Conservation (phyloP, 2,113 vertebrate genomes). For the Elephantulus edwardii region DNA sequence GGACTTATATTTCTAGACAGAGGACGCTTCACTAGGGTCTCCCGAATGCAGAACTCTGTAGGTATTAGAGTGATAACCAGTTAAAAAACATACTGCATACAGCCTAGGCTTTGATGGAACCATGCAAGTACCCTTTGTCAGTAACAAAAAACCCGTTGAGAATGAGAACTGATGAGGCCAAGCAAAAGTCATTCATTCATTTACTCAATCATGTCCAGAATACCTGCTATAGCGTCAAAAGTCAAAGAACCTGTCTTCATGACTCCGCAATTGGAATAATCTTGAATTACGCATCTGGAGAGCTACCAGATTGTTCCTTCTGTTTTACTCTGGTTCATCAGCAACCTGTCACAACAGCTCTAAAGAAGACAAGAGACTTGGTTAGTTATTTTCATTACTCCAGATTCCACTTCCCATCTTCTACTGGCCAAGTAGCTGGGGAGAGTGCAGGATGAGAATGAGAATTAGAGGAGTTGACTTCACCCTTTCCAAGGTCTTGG, state of each 20-base stretch:
- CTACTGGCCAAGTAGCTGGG: neutral
- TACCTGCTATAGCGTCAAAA: neutral
- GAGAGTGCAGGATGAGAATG: neutral
- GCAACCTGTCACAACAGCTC: neutral
- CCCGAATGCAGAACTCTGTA: neutral
- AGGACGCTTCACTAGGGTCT: neutral
- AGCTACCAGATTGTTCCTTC: neutral
- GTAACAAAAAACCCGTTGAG: slow-evolving; percentile 8
- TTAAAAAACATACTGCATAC: neutral
- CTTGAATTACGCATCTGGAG: neutral
- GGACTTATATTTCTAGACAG: neutral
- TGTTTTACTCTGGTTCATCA: neutral
- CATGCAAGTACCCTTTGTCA: neutral
- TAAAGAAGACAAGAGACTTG: neutral
- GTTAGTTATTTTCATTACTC: neutral
- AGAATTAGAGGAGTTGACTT: neutral
- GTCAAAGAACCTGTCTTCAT: neutral
- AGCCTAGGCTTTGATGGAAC: neutral
- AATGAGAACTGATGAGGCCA: neutral
- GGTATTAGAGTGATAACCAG: neutral
- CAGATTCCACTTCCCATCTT: neutral
- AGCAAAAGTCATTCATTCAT: neutral
- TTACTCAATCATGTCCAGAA: neutral
- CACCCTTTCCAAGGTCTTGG: slow-evolving; percentile 40
- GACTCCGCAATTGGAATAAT: neutral